Percentiles rank a stretch among this genome's conserved stretches.
These are phyloP conservation scores for Crax fasciolata DNA, from an alignment of 2,797 vertebrate genomes.

Conservation along the genomic window DNA sequence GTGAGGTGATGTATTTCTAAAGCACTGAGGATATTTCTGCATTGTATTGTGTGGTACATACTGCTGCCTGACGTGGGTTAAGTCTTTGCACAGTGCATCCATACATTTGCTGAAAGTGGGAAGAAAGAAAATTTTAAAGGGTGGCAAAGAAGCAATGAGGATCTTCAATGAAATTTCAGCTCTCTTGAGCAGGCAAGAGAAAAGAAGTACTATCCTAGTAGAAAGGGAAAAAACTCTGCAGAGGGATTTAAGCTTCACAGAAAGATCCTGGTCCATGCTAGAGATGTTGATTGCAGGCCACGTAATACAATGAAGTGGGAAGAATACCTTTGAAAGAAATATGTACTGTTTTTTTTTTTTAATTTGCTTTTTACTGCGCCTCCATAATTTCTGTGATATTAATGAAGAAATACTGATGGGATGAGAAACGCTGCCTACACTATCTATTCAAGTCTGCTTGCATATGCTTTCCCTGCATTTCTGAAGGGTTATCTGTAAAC, in stretches of 20 bases:
- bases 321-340: neutral
- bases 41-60: neutral
- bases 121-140: neutral
- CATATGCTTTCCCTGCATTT: neutral
- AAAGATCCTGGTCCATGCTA: neutral
- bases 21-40: neutral
- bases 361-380: neutral
- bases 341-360: neutral
- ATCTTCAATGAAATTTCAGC: neutral
- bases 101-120: neutral
- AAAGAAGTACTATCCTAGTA: neutral
- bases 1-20: neutral
- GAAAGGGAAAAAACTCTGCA: accelerated
- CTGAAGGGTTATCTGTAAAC: neutral
- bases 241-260: neutral
- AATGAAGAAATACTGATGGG: neutral
- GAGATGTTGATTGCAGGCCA: neutral
- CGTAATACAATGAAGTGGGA: neutral
- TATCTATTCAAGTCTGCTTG: neutral
- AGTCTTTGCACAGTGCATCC: neutral
- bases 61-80: neutral
- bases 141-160: neutral
- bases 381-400: neutral
- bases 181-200: neutral
- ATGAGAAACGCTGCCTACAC: neutral